phyloP scores from a whole-genome alignment of 2,888 invertebrate species.

The Eudemis profundana region DNA sequence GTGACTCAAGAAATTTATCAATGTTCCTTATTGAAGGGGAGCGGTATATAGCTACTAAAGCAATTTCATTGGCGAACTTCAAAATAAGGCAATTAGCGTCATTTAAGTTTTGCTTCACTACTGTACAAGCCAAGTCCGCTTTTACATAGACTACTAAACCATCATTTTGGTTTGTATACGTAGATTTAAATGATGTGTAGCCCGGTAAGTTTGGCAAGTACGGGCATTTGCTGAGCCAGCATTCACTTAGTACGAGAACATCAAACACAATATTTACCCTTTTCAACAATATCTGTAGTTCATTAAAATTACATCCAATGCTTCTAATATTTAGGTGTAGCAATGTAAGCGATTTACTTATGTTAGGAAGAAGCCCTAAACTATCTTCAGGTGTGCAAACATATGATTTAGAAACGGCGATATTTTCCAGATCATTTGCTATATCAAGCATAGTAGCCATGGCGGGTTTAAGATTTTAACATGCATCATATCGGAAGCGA shows the following conservation, averaged over 20 bases:
- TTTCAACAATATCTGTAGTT: conserved; percentile 3
- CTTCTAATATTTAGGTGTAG: conserved; percentile 13
- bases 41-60: conserved; percentile 17
- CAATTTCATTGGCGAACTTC: conserved; percentile 7
- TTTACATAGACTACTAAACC: conserved; percentile 19
- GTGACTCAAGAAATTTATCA: conserved; percentile 9
- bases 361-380: not conserved
- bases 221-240: conserved; percentile 13
- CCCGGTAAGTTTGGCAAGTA: not conserved
- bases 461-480: too few relatives aligned
- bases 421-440: not conserved
- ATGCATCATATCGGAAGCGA: too few relatives aligned
- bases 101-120: not conserved
- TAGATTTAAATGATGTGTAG: conserved; percentile 1
- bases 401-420: not conserved
- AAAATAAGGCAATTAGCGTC: conserved; percentile 12
- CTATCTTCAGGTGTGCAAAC: conserved; percentile 3
- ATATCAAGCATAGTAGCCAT: too few relatives aligned
- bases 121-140: not conserved
- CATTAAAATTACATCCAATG: too few relatives aligned
- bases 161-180: conserved; percentile 25
- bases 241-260: conserved; percentile 5
- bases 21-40: conserved; percentile 2
- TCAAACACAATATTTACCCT: conserved; percentile 11
- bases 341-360: not conserved